These are phyloP conservation scores for Synergus gifuensis DNA, from an alignment of 2,888 invertebrate genomes.

Conservation along the genomic window DNA sequence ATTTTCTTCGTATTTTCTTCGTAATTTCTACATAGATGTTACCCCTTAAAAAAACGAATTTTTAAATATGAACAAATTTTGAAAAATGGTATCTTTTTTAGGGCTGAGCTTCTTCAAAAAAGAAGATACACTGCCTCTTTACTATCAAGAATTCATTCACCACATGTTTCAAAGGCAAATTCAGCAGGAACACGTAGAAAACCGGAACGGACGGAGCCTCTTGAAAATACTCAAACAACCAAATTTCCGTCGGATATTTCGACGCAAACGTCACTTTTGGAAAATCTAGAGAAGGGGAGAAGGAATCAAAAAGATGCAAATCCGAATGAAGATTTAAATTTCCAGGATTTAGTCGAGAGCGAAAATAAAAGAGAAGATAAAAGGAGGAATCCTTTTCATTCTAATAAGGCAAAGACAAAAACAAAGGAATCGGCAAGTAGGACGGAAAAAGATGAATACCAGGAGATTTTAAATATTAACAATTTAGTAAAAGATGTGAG, in stretches of 20 bases:
- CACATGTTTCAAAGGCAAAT: background rate
- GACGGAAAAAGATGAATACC: background rate
- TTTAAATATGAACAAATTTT: background rate
- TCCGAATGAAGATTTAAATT: too few relatives aligned
- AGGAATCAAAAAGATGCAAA: background rate
- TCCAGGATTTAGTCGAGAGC: too few relatives aligned
- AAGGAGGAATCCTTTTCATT: too few relatives aligned
- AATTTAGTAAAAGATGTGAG: too few relatives aligned
- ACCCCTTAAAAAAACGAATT: background rate
- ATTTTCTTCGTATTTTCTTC: too few relatives aligned
- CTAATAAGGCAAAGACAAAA: too few relatives aligned
- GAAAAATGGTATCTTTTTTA: background rate
- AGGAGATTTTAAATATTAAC: too few relatives aligned
- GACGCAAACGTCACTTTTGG: background rate
- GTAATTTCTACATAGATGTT: too few relatives aligned
- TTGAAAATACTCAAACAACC: background rate
- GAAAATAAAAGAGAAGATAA: background rate
- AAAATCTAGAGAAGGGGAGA: background rate
- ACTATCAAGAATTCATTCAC: background rate
- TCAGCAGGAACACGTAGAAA: background rate
- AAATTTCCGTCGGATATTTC: background rate
- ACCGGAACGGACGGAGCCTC: background rate
- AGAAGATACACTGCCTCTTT: background rate
- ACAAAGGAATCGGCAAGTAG: too few relatives aligned
- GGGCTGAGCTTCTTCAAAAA: background rate